Evolutionary conservation across 2,797 vertebrate genomes (phyloP).

Genomic region (Protonibea diacanthus): DNA sequence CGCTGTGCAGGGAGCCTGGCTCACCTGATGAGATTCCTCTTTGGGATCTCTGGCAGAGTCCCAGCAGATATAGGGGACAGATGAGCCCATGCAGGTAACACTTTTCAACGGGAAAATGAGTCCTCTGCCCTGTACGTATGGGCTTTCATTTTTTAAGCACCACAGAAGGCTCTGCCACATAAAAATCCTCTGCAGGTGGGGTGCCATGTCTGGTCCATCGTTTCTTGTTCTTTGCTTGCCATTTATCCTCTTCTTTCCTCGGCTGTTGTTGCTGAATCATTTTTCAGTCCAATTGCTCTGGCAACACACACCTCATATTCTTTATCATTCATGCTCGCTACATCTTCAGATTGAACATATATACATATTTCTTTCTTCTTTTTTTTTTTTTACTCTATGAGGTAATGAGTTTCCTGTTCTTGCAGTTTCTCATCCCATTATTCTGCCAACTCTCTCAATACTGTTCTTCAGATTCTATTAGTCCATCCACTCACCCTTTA

Average conservation of each 20-base stretch:
- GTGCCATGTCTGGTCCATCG: not conserved
- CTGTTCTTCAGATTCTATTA: constrained; percentile 22
- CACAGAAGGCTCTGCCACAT: not conserved
- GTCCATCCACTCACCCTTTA: constrained; percentile 9
- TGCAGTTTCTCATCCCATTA: constrained; percentile 9
- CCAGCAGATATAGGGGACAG: constrained; percentile 24
- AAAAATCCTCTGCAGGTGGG: not conserved
- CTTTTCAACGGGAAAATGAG: constrained; percentile 37
- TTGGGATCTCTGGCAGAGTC: constrained; percentile 26
- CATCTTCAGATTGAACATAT: constrained; percentile 24
- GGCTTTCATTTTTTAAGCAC: not conserved
- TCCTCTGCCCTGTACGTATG: not conserved
- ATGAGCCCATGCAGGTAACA: constrained; percentile 32
- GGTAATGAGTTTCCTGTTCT: constrained; percentile 5
- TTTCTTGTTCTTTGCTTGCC: not conserved
- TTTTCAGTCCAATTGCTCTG: not conserved
- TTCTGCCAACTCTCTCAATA: constrained; percentile 6
- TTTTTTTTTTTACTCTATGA: not conserved
- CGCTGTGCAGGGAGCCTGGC: not conserved
- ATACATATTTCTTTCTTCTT: not conserved
- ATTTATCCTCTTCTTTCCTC: not conserved
- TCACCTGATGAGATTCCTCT: constrained; percentile 43
- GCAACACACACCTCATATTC: not conserved
- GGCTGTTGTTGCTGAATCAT: not conserved
- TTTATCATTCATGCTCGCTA: not conserved